Base-by-base conservation (phyloP, 2,888 invertebrate genomes). In the Poecilus cupreus region DNA sequence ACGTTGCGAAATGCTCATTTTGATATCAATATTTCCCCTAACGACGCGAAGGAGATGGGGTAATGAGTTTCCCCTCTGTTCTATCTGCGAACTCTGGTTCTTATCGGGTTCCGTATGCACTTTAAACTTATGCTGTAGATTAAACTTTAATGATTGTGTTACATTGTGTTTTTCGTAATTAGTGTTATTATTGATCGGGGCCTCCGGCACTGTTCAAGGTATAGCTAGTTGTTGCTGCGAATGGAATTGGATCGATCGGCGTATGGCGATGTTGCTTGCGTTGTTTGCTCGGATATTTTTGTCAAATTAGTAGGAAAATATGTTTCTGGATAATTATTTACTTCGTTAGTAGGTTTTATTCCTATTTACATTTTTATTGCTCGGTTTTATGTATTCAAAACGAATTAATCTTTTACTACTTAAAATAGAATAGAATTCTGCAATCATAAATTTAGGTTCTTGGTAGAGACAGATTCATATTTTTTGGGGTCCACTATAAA, bases 111-210 rank as follows among this genome's bases (percentile, higher is more conserved):
- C 78, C 64, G 64, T 78, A 78, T 78, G 78, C 78, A 78, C 78
- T 78, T 78, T 43, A 78, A 78, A 78, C 60, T 78, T 77, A 39
- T 60, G 57, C 54, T 77, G 57, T 39, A 77, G 77, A 77, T 77
- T 77, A 57, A 77, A 77, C 77, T 77, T 77, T 77, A 77, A 77
- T 77, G 77, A 57, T 77, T 39, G 57, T 77, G 60, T 77, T 57
- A 77, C 77, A 77, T 77, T 77, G 77, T 77, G 57, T 77, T 77
- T 77, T 77, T 57, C 54, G 77, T 77, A 77, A 77, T 77, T 77
- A 77, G 77, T 77, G 57, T 51, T 75, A 75, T 43, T 77, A 77
- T 77, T 60, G 77, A 77, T 77, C 60, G 60, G 6, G 6, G 32
- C 60, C 60, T 26, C 60, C 26, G 16, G 60, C 60, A 46, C 46